A percentile compares a stretch with the other conserved stretches of the same genome.
Evolutionary conservation across 2,797 vertebrate genomes (phyloP).

Genomic region (Thripadectes ignobilis): DNA sequence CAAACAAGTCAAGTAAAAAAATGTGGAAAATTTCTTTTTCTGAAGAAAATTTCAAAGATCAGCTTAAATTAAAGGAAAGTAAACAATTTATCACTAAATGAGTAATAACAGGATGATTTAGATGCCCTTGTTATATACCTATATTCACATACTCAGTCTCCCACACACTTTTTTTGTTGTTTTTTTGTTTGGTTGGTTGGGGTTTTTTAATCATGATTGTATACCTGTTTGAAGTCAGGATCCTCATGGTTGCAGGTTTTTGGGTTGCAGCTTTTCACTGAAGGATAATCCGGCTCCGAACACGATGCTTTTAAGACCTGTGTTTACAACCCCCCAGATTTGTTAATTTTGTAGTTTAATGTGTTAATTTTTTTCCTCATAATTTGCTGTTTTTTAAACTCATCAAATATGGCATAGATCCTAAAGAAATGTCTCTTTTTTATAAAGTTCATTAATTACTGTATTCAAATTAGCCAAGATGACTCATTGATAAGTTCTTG

Average conservation of each 20-base stretch:
- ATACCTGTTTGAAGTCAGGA: constrained; percentile 49
- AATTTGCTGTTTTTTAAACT: not conserved
- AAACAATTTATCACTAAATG: not conserved
- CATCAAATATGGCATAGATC: not conserved
- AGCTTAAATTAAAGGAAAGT: not conserved
- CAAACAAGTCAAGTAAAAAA: not conserved
- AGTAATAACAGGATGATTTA: not conserved
- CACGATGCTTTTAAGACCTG: constrained; percentile 49
- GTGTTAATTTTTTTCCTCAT: not conserved
- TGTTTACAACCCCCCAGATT: not conserved
- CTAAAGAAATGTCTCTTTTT: not conserved
- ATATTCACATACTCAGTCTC: not conserved
- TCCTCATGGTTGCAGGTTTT: not conserved
- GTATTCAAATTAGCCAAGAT: not conserved
- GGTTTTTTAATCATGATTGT: not conserved
- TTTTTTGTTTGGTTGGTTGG: too few relatives aligned
- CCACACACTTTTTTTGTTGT: not conserved
- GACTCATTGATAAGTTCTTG: not conserved
- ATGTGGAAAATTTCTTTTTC: not conserved
- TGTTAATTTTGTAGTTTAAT: not conserved
- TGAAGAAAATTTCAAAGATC: not conserved
- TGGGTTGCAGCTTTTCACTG: not conserved
- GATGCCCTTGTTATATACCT: not conserved
- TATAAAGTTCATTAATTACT: not conserved
- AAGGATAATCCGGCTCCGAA: not conserved